Evolutionary conservation across 2,888 invertebrate genomes (phyloP).

Genomic region (Platycheirus albimanus): DNA sequence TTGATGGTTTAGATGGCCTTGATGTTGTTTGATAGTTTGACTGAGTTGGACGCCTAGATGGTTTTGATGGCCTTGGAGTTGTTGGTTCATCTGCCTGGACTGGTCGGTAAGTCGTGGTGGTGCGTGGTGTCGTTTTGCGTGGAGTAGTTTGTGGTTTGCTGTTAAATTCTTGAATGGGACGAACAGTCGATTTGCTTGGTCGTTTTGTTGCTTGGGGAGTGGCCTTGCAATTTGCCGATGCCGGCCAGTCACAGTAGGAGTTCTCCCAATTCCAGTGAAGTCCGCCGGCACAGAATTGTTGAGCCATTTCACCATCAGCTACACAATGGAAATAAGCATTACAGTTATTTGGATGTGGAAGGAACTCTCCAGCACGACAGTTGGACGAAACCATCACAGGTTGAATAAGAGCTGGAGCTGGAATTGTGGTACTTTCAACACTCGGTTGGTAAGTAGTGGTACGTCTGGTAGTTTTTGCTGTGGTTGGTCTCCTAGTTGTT

Average conservation of each 20-base stretch:
- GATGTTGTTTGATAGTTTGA: constrained; percentile 66
- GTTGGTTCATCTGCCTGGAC: constrained; percentile 38
- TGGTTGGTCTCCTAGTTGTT: constrained; percentile 74
- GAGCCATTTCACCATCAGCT: constrained; percentile 86
- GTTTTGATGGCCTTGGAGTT: constrained; percentile 76
- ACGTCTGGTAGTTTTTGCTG: constrained; percentile 70
- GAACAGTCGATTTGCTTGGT: constrained; percentile 80
- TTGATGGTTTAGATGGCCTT: constrained; percentile 78
- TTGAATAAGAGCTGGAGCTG: constrained; percentile 83
- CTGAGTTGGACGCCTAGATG: constrained; percentile 17
- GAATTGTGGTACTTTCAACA: constrained; percentile 80
- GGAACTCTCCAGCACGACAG: constrained; percentile 84
- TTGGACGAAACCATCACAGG: constrained; percentile 81
- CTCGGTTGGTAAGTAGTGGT: constrained; percentile 77
- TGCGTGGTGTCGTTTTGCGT: constrained; percentile 76
- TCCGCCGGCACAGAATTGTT: constrained; percentile 90
- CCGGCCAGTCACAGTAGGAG: constrained; percentile 92
- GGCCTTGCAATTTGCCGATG: constrained; percentile 86
- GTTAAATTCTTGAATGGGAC: constrained; percentile 75
- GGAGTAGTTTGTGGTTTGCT: constrained; percentile 77
- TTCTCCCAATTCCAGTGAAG: constrained; percentile 89
- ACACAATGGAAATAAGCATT: constrained; percentile 90
- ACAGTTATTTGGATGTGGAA: constrained; percentile 87
- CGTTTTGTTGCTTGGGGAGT: constrained; percentile 62
- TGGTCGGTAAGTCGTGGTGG: constrained; percentile 78